Evolutionary conservation across 2,888 invertebrate genomes (phyloP).

Genomic region (Volucella inanis): DNA sequence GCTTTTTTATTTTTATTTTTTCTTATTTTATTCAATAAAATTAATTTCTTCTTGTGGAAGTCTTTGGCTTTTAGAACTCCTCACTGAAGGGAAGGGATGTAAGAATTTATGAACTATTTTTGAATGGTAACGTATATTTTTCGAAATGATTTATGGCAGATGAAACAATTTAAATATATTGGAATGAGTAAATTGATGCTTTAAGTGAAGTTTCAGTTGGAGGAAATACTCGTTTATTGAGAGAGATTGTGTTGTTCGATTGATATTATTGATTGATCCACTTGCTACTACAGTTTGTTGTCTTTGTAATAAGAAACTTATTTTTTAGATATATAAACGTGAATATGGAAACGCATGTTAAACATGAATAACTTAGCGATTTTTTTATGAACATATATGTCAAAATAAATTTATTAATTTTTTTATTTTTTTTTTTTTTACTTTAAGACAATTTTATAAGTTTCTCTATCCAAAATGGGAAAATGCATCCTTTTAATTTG

Average conservation of each 20-base stretch:
- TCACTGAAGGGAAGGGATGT: constrained; percentile 10
- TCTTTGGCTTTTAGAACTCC: not conserved
- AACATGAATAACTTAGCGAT: too few species aligned
- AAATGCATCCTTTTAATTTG: too few species aligned
- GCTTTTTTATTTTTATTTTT: constrained; percentile 12
- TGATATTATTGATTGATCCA: too few species aligned
- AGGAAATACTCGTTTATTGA: constrained; percentile 14
- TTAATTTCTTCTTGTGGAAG: not conserved
- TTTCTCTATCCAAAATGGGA: too few species aligned
- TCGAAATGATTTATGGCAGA: constrained; percentile 42
- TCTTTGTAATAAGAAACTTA: too few species aligned
- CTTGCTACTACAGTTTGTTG: too few species aligned
- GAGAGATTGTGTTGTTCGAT: constrained; percentile 5
- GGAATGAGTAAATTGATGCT: constrained; percentile 11
- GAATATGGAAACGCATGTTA: too few species aligned
- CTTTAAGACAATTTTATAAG: too few species aligned
- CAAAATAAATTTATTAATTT: too few species aligned
- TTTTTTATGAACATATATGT: too few species aligned
- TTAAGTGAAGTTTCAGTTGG: constrained; percentile 19
- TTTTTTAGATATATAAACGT: too few species aligned
- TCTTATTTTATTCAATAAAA: not conserved
- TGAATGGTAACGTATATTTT: constrained; percentile 14
- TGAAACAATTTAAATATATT: constrained; percentile 11
- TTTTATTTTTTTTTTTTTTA: too few species aligned
- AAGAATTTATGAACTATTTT: constrained; percentile 33